These are phyloP conservation scores for Nephrocerus scutellatus DNA, from an alignment of 2,888 invertebrate species.

Conservation along the genomic window DNA sequence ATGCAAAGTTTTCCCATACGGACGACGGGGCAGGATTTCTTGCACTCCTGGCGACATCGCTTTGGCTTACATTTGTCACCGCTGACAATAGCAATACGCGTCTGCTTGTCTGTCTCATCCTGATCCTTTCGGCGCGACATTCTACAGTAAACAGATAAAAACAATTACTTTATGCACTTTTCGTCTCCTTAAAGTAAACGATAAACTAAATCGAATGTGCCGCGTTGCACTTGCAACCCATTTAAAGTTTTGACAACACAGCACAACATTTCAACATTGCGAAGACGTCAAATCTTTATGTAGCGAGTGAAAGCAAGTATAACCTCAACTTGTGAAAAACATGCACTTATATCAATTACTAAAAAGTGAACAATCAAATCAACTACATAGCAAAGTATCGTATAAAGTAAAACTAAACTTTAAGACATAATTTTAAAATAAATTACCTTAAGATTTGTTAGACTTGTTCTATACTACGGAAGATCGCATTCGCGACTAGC, in stretches of 20 bases:
- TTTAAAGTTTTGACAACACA: conserved; percentile 15
- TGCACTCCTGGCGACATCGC: conserved; percentile 97
- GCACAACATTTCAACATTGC: conserved; percentile 4
- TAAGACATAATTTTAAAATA: too few species aligned
- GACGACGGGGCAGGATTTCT: conserved; percentile 97
- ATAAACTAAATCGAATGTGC: not conserved
- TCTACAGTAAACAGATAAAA: conserved; percentile 27
- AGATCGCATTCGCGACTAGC: too few species aligned
- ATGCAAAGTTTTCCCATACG: conserved; percentile 99
- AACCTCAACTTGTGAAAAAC: conserved; percentile 28
- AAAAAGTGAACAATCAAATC: not conserved
- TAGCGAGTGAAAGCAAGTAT: conserved; percentile 28
- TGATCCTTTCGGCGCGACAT: conserved; percentile 66
- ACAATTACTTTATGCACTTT: not conserved
- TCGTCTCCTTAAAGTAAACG: too few species aligned
- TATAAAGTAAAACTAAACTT: conserved; percentile 12
- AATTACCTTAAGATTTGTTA: too few species aligned
- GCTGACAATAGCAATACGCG: conserved; percentile 96
- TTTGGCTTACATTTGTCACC: conserved; percentile 98
- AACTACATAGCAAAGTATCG: conserved; percentile 22
- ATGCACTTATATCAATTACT: conserved; percentile 2
- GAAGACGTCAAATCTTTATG: too few species aligned
- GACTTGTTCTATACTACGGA: too few species aligned
- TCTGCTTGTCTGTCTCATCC: conserved; percentile 87
- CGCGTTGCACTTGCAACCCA: conserved; percentile 1